These are phyloP conservation scores for Rhadina sibilatrix DNA, from an alignment of 2,113 vertebrate genomes.

Conservation along the genomic window DNA sequence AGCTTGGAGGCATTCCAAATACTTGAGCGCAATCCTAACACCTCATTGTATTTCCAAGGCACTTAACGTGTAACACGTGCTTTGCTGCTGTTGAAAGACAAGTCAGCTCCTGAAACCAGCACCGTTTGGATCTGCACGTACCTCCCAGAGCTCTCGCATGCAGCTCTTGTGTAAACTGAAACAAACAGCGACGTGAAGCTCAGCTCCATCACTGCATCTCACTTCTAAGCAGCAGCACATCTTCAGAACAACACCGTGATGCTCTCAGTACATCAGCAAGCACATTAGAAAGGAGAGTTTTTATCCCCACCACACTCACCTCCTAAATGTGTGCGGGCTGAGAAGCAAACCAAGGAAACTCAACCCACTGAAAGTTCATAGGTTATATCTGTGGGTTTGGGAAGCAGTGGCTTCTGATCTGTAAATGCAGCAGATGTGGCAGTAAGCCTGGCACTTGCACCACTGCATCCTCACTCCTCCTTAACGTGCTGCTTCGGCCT, in stretches of 20 bases:
- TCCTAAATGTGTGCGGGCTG: background rate
- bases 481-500: background rate
- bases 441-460: background rate
- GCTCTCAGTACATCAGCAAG: background rate
- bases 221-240: background rate
- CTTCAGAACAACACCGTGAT: background rate
- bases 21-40: background rate
- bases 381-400: background rate
- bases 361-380: background rate
- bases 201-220: background rate
- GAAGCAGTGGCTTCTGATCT: background rate
- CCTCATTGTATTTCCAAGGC: conserved; percentile 27
- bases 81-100: conserved; percentile 12
- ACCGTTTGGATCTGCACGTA: background rate
- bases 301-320: too few relatives aligned
- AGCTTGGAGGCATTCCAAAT: conserved; percentile 20
- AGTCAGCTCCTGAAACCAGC: background rate
- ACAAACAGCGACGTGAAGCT: accelerated
- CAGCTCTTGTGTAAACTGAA: background rate
- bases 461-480: background rate
- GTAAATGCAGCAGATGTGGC: background rate
- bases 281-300: background rate
- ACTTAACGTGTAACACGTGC: background rate
- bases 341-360: background rate
- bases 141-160: background rate